Base-by-base conservation (phyloP, 2,113 vertebrate genomes). In the Tetrax tetrax region DNA sequence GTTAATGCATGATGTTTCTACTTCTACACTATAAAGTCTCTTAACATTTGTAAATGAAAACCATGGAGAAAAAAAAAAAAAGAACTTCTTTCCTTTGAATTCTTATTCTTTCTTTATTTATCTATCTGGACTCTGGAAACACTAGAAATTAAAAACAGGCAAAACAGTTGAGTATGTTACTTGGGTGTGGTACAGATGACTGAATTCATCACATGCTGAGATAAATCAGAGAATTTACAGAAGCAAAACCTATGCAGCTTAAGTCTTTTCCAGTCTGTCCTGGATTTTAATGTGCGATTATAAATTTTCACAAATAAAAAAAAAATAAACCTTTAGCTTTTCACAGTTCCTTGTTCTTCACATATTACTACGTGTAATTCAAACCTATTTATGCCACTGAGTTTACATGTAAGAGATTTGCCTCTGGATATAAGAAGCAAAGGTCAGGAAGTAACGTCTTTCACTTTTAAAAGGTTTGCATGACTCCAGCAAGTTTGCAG, bases 261-360 rank as follows among this genome's bases (percentile, higher is more conserved):
- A 83, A 80, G 45, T 51, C 12, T 85, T 75, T 89, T 59, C 56
- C 50, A 75, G 21, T 35, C 54, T 87, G 35, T 31, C 37, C 45
- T 71, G 38, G 45, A 79, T 60, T 96, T 86, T 86, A 66, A 87
- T 45, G 83, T 78, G 75, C 12, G 80, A 90, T 45, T 94, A 80
- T 66, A 93, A 57, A 93, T 51, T 77, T 88, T 83, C 79, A 84
- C 25, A 81, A 94, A 89, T 11, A 93, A 43, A 43, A 43, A 43
- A 95, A 24, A 85, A 85, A 66, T 4, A 86, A 96, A 95, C 57
- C 65, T 92, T 94, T 83, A 54, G 37, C 22, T 97, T 96, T 96
- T 97, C 87, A 96, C 95, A 95, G 78, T 47, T 97, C 37, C 48
- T 87, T 74, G 47, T 60, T 84, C 81, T 88, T 96, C 93, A 96